Conservation (phyloP, 2,888 invertebrate genomes). For the Harpagoxenus sublaevis region DNA sequence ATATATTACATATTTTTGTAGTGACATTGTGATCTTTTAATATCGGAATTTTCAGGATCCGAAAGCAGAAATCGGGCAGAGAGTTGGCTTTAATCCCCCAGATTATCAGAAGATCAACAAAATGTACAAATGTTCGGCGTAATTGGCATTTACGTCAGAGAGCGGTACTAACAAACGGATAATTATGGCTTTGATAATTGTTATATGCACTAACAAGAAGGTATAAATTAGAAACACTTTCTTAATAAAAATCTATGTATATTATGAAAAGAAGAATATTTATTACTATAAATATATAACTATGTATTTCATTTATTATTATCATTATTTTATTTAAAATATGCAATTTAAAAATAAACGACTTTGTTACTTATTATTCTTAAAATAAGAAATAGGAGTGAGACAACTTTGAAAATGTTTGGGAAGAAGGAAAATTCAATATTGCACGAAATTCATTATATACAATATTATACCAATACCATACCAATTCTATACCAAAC, state of each 20-base stretch:
- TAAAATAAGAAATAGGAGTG: no score
- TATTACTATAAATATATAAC: not conserved
- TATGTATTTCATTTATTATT: no score
- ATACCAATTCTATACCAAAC: no score
- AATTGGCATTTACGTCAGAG: not conserved
- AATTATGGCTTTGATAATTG: not conserved
- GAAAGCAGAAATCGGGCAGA: slow-evolving; percentile 88
- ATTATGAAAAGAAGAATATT: not conserved
- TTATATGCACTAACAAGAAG: not conserved
- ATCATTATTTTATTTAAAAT: no score
- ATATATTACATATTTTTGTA: slow-evolving; percentile 8
- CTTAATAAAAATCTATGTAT: not conserved
- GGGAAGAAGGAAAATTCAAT: no score
- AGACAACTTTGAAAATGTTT: no score
- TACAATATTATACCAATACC: no score
- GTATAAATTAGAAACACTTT: not conserved
- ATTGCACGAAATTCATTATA: no score
- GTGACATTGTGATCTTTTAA: slow-evolving; percentile 74
- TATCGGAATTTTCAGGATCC: slow-evolving; percentile 66
- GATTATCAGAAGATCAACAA: slow-evolving; percentile 88
- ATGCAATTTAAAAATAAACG: no score
- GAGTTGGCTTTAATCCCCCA: slow-evolving; percentile 91
- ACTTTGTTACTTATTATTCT: no score
- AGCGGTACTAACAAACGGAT: not conserved
- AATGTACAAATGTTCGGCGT: slow-evolving; percentile 86